phyloP scores from a whole-genome alignment of 2,888 invertebrate genomes.

The Aproaerema taeniolella region DNA sequence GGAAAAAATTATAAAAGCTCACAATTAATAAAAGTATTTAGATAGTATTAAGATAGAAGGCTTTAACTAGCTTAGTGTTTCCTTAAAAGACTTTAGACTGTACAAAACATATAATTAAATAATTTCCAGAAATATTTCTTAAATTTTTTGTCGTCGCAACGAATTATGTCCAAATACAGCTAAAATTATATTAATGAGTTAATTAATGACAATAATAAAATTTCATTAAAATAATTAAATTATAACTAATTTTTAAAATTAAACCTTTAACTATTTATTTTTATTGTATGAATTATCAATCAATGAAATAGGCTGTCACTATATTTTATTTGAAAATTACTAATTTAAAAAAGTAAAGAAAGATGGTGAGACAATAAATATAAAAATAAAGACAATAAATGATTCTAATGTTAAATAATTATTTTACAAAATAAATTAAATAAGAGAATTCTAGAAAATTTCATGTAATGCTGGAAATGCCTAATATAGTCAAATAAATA shows the following conservation, averaged over 20 bases:
- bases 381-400: constrained; percentile 12
- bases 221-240: too few species aligned
- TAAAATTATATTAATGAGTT: too few species aligned
- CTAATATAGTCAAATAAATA: constrained; percentile 43
- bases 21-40: constrained; percentile 25
- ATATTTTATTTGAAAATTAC: background rate
- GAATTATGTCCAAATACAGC: too few species aligned
- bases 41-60: constrained; percentile 56
- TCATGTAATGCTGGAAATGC: constrained; percentile 56
- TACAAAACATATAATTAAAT: constrained; percentile 40
- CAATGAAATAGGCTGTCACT: too few species aligned
- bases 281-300: too few species aligned
- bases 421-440: constrained; percentile 13
- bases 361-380: constrained; percentile 15
- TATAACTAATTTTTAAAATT: too few species aligned
- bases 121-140: background rate
- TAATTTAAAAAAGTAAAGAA: constrained; percentile 4
- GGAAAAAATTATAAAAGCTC: background rate
- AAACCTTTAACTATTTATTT: constrained; percentile 1
- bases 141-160: constrained; percentile 7
- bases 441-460: constrained; percentile 26
- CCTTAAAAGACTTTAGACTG: constrained; percentile 68
- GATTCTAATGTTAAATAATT: constrained; percentile 8
- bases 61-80: constrained; percentile 74
- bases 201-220: too few species aligned